These are phyloP conservation scores for Nannobrachium achirus DNA, from an alignment of 2,113 vertebrate species.

Conservation along the genomic window DNA sequence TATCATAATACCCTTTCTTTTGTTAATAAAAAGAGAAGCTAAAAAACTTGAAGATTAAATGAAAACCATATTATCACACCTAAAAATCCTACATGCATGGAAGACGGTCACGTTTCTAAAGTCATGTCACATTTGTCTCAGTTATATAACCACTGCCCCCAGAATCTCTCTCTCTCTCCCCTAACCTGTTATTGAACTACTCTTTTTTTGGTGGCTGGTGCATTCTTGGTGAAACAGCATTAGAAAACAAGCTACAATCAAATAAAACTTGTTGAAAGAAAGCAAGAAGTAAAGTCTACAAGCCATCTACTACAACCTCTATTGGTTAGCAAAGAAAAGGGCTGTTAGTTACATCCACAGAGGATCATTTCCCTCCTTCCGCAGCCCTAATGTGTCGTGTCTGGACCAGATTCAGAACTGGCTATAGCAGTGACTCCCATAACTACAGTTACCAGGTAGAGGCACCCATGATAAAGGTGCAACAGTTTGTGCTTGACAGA, in stretches of 20 bases:
- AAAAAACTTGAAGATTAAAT: slow-evolving; percentile 70
- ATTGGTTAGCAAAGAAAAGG: slow-evolving; percentile 69
- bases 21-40: slow-evolving; percentile 66
- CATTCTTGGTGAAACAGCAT: slow-evolving; percentile 78
- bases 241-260: slow-evolving; percentile 77
- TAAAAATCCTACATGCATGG: slow-evolving; percentile 83
- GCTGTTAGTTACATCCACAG: slow-evolving; percentile 68
- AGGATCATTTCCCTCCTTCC: slow-evolving; percentile 46
- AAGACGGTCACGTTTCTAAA: slow-evolving; percentile 81
- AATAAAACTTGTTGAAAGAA: slow-evolving; percentile 71
- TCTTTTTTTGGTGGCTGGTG: slow-evolving; percentile 83
- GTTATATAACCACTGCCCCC: slow-evolving; percentile 67
- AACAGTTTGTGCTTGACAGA: slow-evolving; percentile 73
- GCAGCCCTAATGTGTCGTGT: slow-evolving; percentile 52
- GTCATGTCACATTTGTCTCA: slow-evolving; percentile 72
- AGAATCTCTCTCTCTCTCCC: slow-evolving; percentile 48
- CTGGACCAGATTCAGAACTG: slow-evolving; percentile 11
- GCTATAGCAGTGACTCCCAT: slow-evolving; percentile 49
- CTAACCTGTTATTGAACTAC: slow-evolving; percentile 67
- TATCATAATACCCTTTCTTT: slow-evolving; percentile 73
- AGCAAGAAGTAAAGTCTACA: slow-evolving; percentile 67
- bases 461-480: slow-evolving; percentile 62
- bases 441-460: slow-evolving; percentile 46
- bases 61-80: slow-evolving; percentile 70
- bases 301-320: slow-evolving; percentile 68